A percentile compares a stretch with the other conserved stretches of the same genome.
These are phyloP conservation scores for Tachystola acroxantha DNA, from an alignment of 2,888 invertebrate species.

Conservation along the genomic window DNA sequence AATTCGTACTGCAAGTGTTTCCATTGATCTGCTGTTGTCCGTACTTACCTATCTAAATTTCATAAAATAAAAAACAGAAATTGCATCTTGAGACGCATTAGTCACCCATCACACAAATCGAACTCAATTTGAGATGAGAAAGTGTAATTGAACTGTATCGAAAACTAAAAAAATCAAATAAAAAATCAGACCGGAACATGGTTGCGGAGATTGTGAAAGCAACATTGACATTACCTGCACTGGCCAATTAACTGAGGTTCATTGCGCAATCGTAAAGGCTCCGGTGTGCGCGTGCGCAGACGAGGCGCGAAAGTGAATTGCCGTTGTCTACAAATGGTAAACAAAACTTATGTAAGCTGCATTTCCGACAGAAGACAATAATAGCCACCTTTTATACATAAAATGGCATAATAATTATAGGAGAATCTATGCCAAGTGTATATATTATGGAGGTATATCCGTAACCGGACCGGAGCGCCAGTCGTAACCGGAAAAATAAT, in stretches of 20 bases:
- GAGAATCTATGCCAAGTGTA: neutral
- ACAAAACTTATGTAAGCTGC: slow-evolving; percentile 64
- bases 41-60: too few relatives aligned
- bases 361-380: slow-evolving; percentile 35
- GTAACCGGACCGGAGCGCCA: too few relatives aligned
- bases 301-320: slow-evolving; percentile 54
- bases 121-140: slow-evolving; percentile 29
- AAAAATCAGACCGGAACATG: slow-evolving; percentile 48
- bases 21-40: too few relatives aligned
- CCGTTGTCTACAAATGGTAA: slow-evolving; percentile 43
- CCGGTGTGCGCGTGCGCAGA: slow-evolving; percentile 18
- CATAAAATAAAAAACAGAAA: too few relatives aligned
- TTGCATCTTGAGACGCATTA: too few relatives aligned
- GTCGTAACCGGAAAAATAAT: too few relatives aligned
- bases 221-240: slow-evolving; percentile 69
- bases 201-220: slow-evolving; percentile 57
- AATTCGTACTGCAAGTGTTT: too few relatives aligned
- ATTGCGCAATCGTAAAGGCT: slow-evolving; percentile 49
- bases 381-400: slow-evolving; percentile 1
- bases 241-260: slow-evolving; percentile 43
- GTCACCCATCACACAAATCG: too few relatives aligned
- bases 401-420: too few relatives aligned
- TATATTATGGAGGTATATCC: too few relatives aligned
- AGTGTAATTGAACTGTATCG: slow-evolving; percentile 31
- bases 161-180: slow-evolving; percentile 44